Conservation (phyloP, 2,113 vertebrate genomes). For the Motacilla tschutschensis region DNA sequence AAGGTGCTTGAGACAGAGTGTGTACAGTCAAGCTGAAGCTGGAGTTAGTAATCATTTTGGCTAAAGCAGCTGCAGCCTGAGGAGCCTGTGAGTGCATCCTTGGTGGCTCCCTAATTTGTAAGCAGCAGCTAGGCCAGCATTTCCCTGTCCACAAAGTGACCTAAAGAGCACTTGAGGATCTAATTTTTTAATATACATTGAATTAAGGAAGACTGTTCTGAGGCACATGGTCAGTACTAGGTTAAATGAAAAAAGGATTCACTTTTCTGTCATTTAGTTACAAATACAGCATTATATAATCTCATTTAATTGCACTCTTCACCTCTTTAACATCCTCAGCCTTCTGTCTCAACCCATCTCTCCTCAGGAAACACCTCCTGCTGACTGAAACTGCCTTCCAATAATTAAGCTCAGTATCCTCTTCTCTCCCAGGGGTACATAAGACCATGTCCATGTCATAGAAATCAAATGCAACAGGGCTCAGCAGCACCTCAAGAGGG, state of each 20-base stretch:
- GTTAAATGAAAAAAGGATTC: background rate
- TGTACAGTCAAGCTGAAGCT: background rate
- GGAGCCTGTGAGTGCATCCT: background rate
- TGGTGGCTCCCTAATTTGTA: background rate
- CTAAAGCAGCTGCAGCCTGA: conserved; percentile 4
- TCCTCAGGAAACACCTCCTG: background rate
- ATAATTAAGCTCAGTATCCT: conserved; percentile 8
- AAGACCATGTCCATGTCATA: background rate
- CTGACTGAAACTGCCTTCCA: background rate
- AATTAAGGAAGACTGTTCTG: background rate
- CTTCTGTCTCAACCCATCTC: background rate
- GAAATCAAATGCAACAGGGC: conserved; percentile 39
- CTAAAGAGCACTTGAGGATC: background rate
- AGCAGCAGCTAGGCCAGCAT: background rate
- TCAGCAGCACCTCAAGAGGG: conserved; percentile 33
- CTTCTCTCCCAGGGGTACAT: background rate
- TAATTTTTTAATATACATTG: background rate
- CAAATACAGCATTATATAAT: conserved; percentile 15
- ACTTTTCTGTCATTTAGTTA: conserved; percentile 12
- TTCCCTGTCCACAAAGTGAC: background rate
- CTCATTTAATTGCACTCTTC: conserved; percentile 17
- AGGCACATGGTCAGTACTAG: background rate
- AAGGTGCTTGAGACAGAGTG: conserved; percentile 3
- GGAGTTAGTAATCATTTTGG: background rate
- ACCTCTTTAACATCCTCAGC: conserved; percentile 7